These are phyloP conservation scores for Byasa hedistus DNA, from an alignment of 2,888 invertebrate species.

Conservation along the genomic window DNA sequence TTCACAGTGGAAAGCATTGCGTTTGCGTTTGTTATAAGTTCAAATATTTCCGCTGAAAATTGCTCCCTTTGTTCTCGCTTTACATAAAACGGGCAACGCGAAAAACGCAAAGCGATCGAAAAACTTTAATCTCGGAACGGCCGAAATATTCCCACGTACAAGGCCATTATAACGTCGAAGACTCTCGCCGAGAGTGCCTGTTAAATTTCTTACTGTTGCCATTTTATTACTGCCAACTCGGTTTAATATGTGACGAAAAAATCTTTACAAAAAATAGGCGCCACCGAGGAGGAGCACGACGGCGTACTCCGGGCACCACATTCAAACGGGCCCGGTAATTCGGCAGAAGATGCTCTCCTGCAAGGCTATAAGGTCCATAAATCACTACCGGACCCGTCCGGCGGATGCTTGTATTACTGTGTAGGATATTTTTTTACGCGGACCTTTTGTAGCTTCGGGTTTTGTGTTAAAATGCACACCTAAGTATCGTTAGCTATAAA, in stretches of 20 bases:
- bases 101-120: conserved; percentile 29
- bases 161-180: conserved; percentile 54
- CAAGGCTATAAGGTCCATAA: conserved; percentile 10
- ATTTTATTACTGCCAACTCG: conserved; percentile 73
- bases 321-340: neutral
- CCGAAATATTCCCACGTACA: conserved; percentile 47
- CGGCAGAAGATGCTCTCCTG: conserved; percentile 6
- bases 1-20: too few relatives aligned
- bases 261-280: conserved; percentile 75
- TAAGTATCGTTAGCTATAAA: conserved; percentile 79
- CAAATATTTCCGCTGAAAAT: too few relatives aligned
- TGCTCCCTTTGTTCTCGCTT: too few relatives aligned
- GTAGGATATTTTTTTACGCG: conserved; percentile 70
- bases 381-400: conserved; percentile 41
- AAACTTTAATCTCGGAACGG: conserved; percentile 37
- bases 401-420: conserved; percentile 65
- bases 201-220: conserved; percentile 71
- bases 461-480: conserved; percentile 80
- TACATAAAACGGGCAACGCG: too few relatives aligned
- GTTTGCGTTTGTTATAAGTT: too few relatives aligned
- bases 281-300: conserved; percentile 62
- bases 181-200: conserved; percentile 63
- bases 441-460: conserved; percentile 63
- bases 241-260: conserved; percentile 70
- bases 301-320: conserved; percentile 23